Base-by-base conservation (phyloP, 2,888 invertebrate species). In the Cephus rjabovi region DNA sequence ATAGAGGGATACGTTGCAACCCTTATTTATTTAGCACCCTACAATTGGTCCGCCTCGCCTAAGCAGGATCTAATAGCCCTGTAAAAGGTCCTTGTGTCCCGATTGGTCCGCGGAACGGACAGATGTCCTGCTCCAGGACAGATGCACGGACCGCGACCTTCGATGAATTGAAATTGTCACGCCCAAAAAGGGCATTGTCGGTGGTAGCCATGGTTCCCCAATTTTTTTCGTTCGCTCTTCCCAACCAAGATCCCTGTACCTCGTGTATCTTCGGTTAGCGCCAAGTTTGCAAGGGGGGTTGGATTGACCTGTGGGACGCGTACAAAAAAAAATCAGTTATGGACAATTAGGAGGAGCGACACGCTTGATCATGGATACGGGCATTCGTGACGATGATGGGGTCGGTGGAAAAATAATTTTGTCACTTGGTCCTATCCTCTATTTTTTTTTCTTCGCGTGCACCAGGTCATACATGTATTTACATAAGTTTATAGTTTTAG, bases 11-110 rank as follows among this genome's bases (percentile, higher is more conserved):
- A 83, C 77, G 80, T 82, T 80, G 86, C 84, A 85, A 86, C 89
- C 90, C 89, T 90, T 91, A 90, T 91, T 91, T 90, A 90, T 91
- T 90, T 89, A 91, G 88, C 89, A 90, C 88, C 89, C 90, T 91
- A 88, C 90, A 90, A 91, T 90, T 91, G 91, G 90, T 86, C 87
- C 86, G 86, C 82, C 83, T 84, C 83, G 83, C 81, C 88, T 91
- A 91, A 91, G 89, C 90, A 91, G 90, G 89, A 91, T 91, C 91
- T 91, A 91, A 91, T 91, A 88, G 90, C 87, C 86, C 88, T 90
- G 89, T 91, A 90, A 91, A 91, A 89, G 88, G 89, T 89, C 87
- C 86, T 88, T 84, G 85, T 84, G 77, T 84, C 80, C 84, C 83
- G 87, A 89, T 89, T 88, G 89, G 88, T 80, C 12, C 83, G 83